phyloP scores from a whole-genome alignment of 2,113 vertebrate genomes.

The Ifrita kowaldi region DNA sequence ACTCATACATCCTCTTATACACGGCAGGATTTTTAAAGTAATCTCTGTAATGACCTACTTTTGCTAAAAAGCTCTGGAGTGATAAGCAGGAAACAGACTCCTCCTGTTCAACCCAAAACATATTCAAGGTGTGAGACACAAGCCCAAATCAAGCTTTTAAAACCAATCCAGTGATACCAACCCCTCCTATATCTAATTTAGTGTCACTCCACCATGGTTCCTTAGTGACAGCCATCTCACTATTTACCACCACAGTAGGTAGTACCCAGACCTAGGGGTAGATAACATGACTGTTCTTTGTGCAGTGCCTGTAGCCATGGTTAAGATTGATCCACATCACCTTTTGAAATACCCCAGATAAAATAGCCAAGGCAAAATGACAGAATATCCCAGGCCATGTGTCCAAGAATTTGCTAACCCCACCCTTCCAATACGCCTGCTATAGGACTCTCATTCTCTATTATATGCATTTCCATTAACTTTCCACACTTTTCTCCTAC shows the following conservation, averaged over 20 bases:
- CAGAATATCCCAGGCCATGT: not conserved
- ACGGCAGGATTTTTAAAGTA: not conserved
- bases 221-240: not conserved
- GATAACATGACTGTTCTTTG: not conserved
- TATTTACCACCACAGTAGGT: not conserved
- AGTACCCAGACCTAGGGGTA: not conserved
- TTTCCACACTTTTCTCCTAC: not conserved
- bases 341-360: not conserved
- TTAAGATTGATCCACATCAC: not conserved
- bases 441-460: not conserved
- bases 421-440: not conserved
- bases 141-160: not conserved
- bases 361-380: not conserved
- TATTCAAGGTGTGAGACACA: not conserved
- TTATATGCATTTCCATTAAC: not conserved
- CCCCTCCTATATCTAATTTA: not conserved
- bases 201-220: accelerated
- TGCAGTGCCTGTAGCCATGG: not conserved
- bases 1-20: not conserved
- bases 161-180: not conserved
- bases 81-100: not conserved
- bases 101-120: not conserved
- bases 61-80: not conserved
- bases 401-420: not conserved
- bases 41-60: not conserved